These are phyloP conservation scores for Conus ventricosus DNA, from an alignment of 1,140 invertebrate genomes.

Conservation along the genomic window DNA sequence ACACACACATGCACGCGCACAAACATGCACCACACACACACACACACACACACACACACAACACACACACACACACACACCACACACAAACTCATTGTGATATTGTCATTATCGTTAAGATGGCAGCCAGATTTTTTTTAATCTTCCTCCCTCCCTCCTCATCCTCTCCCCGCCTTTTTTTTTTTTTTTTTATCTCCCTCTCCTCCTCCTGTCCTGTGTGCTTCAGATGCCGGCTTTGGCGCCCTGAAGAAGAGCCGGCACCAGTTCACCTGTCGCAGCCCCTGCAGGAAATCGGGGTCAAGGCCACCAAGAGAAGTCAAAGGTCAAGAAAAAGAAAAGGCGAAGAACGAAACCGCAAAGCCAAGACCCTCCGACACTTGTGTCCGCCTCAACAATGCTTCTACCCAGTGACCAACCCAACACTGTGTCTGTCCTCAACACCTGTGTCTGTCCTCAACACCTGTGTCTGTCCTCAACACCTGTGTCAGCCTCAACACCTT, in stretches of 20 bases:
- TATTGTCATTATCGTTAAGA: too few species aligned
- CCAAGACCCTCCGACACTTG: not conserved
- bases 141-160: too few species aligned
- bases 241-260: not conserved
- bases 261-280: slow-evolving; percentile 5
- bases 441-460: too few species aligned
- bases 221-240: not conserved
- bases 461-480: too few species aligned
- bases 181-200: not conserved
- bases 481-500: not conserved
- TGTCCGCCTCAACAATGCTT: not conserved
- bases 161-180: not conserved
- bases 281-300: slow-evolving; percentile 20
- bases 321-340: not conserved
- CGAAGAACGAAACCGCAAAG: not conserved
- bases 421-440: too few species aligned
- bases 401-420: not conserved
- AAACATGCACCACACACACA: too few species aligned
- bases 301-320: not conserved
- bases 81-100: too few species aligned
- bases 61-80: too few species aligned
- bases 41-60: too few species aligned
- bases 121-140: too few species aligned
- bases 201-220: not conserved
- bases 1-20: too few species aligned